Percentiles rank a stretch among this genome's conserved stretches.
Conservation (phyloP, 2,797 vertebrate species). For the Mus spretus region DNA sequence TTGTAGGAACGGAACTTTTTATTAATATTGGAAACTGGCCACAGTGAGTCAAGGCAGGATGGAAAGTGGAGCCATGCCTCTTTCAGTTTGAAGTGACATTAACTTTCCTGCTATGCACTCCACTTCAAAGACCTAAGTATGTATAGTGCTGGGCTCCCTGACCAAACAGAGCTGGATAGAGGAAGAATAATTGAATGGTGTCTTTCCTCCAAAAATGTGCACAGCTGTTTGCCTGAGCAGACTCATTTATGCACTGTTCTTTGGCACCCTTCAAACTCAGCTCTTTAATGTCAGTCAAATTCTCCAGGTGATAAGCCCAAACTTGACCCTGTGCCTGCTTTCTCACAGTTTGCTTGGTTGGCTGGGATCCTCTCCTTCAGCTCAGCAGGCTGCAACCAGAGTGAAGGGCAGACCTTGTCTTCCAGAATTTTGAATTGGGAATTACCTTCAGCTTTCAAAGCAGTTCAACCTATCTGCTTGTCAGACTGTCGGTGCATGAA, state of each 20-base stretch:
- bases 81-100: constrained; percentile 78
- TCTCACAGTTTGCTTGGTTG: neutral
- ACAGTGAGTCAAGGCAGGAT: constrained; percentile 70
- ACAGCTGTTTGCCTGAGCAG: constrained; percentile 11
- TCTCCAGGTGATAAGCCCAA: constrained; percentile 56
- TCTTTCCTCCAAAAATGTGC: constrained; percentile 39
- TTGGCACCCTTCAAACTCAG: neutral
- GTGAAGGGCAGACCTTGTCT: neutral
- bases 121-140: constrained; percentile 73
- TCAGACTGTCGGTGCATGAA: neutral
- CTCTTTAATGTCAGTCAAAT: constrained; percentile 56
- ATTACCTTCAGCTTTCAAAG: neutral
- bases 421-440: neutral
- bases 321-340: constrained; percentile 7
- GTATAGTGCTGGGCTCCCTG: neutral
- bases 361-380: neutral
- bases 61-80: constrained; percentile 67
- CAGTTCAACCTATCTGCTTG: neutral
- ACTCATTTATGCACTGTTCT: constrained; percentile 55
- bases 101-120: constrained; percentile 76
- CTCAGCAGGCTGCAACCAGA: neutral
- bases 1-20: constrained; percentile 82
- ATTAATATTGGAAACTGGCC: constrained; percentile 84
- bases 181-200: constrained; percentile 57
- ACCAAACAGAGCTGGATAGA: neutral